Conservation (phyloP, 2,888 invertebrate genomes). For the Papilio elwesi region DNA sequence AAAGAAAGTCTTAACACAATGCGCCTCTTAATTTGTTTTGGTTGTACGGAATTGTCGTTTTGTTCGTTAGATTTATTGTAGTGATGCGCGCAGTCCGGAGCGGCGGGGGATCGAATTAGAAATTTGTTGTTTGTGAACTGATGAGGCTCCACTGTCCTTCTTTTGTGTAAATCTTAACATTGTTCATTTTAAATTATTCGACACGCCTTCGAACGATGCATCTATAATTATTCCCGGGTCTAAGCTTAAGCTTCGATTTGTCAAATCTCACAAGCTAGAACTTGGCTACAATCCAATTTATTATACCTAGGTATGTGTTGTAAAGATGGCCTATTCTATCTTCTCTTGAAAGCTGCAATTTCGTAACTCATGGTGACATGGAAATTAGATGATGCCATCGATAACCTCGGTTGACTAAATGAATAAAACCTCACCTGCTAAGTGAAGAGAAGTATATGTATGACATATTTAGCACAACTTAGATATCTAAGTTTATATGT, state of each 20-base stretch:
- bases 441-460: no score
- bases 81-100: conserved; percentile 57
- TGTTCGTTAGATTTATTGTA: conserved; percentile 69
- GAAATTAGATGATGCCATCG: no score
- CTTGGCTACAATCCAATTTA: no score
- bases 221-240: not conserved
- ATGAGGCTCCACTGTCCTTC: conserved; percentile 45
- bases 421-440: no score
- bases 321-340: no score
- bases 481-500: no score
- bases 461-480: no score
- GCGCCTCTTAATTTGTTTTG: conserved; percentile 78
- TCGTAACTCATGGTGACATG: no score
- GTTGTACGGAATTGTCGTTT: conserved; percentile 68
- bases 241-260: not conserved
- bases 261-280: no score
- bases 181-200: conserved; percentile 42
- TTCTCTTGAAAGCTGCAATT: no score
- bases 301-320: no score
- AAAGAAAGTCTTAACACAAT: conserved; percentile 52
- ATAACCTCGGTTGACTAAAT: no score
- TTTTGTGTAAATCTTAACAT: conserved; percentile 40
- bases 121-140: conserved; percentile 43
- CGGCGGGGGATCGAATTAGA: conserved; percentile 55
- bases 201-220: conserved; percentile 7